Evolutionary conservation across 1,140 invertebrate genomes (phyloP), one percentile per base, ranked within the genome.

Genomic region (Bombus fervidus): DNA sequence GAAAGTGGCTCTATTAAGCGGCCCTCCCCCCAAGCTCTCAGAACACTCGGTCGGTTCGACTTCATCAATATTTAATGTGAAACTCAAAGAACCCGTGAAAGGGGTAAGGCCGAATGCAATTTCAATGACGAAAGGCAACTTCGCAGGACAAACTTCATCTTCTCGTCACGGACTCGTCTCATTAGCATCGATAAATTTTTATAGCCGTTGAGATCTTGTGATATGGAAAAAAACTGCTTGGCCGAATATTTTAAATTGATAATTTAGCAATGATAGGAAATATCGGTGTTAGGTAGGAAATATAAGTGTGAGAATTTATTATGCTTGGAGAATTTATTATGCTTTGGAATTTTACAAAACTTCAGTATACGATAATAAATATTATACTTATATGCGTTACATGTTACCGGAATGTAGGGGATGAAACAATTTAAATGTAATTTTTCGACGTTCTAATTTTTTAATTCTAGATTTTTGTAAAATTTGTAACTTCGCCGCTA

Each of bases 11-110:
- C 53, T 73, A 57, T 69, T 81, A 75, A 68, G 37, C 73, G 41
- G n/a, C 22, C 75, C 53, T 39, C 39, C 34, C 18, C 9, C 34
- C 66, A 31, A 22, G 18, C 66, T 22, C 66, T 13, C 31, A 15
- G 77, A 83, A n/a, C 43, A 76, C 57, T 79, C 37, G 75, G 37
- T 43, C 64, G 18, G 57, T 59, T 72, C 74, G n/a, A 76, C 57
- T 64, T 86, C 83, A 87, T 81, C 64, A 81, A 88, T 82, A 86
- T 59, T 75, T 81, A 75, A 89, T 80, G 69, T 74, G 76, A 69
- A 64, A 89, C 77, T 80, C 59, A 34, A 57, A 57, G 68, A 76
- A 69, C 43, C 77, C 47, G 43, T 39, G 62, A 80, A 85, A 85
- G 57, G 69, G 81, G 62, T 83, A 81, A 68, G 73, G 57, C 47